Conservation (phyloP, 2,888 invertebrate genomes). For the Eupithecia vulgata region DNA sequence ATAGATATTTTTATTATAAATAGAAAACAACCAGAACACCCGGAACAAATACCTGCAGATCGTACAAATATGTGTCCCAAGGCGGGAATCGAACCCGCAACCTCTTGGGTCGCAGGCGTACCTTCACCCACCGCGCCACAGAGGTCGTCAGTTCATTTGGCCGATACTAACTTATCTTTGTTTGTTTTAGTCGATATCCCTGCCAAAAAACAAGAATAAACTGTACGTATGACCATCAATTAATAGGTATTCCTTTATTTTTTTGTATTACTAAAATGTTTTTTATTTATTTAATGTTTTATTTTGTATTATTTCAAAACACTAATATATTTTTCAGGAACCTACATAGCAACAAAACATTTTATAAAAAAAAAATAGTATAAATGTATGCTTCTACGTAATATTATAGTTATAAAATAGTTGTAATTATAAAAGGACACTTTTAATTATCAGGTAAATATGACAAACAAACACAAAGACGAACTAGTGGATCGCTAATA, state of each 20-base stretch:
- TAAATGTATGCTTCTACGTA: not conserved
- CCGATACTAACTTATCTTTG: not conserved
- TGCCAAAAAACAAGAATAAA: slow-evolving; percentile 12
- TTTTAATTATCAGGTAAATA: slow-evolving; percentile 5
- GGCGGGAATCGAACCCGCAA: too few relatives aligned
- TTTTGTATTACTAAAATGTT: not conserved
- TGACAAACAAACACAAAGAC: slow-evolving; percentile 36
- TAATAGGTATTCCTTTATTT: not conserved
- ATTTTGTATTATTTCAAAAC: not conserved
- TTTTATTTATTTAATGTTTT: not conserved
- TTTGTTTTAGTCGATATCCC: slow-evolving; percentile 25
- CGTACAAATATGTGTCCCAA: too few relatives aligned
- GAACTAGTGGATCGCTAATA: slow-evolving; percentile 30
- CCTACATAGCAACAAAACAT: not conserved
- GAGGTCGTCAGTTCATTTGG: too few relatives aligned
- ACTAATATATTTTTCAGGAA: slow-evolving; percentile 5
- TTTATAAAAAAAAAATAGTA: not conserved
- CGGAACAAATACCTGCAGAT: too few relatives aligned
- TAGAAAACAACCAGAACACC: too few relatives aligned
- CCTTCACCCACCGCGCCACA: too few relatives aligned
- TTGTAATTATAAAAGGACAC: slow-evolving; percentile 5
- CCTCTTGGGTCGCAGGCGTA: too few relatives aligned
- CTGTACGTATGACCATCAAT: slow-evolving; percentile 12
- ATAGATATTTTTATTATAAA: too few relatives aligned
- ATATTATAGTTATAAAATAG: not conserved